Evolutionary conservation across 2,888 invertebrate genomes (phyloP), one percentile per base, ranked within the genome.

Genomic region (Amphipoea oculea): DNA sequence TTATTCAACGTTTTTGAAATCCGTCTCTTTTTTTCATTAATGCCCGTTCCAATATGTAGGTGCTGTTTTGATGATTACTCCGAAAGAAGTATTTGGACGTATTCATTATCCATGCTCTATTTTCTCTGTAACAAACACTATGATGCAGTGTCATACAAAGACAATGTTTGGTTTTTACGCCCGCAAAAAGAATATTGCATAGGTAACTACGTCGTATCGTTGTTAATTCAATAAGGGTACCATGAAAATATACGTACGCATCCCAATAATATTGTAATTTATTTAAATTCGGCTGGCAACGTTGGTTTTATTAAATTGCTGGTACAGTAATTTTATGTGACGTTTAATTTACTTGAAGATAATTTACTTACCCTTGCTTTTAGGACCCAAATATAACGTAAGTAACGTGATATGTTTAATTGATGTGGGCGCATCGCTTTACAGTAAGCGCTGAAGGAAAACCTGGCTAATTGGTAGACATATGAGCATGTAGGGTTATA

Each of bases 351-450:
- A 79, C 73, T 75, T 78, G 9, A 42, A 71, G 12, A 65, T 78
- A 87, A 86, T 81, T 78, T 69, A 83, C 51, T 85, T 82, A 79
- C 63, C 63, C 63, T 76, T 68, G 87, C 87, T 86, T 81, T 87
- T 87, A 86, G 68, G 68, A n/a, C 3, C 12, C 14, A 79, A 29
- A 45, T 76, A 6, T 73, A 51, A 66, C n/a, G 23, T 67, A 20
- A 66, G 20, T 73, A 66, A 65, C 14, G 48, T n/a, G 7, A n/a
- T 51, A 63, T 65, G 20, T 72, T 74, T 69, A 72, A 83, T 66
- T 57, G 12, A 40, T 75, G 29, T 54, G 68, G 63, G 67, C 42
- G 20, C 36, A 67, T n/a, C 23, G 9, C 23, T 66, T 70, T 54
- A 69, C n/a, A 4, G 57, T 5, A 14, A 51, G 63, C 17, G 45